A percentile compares a stretch with the other conserved stretches of the same genome.
Evolutionary conservation across 2,888 invertebrate species (phyloP).

Genomic region (Drosophila hamatofila): DNA sequence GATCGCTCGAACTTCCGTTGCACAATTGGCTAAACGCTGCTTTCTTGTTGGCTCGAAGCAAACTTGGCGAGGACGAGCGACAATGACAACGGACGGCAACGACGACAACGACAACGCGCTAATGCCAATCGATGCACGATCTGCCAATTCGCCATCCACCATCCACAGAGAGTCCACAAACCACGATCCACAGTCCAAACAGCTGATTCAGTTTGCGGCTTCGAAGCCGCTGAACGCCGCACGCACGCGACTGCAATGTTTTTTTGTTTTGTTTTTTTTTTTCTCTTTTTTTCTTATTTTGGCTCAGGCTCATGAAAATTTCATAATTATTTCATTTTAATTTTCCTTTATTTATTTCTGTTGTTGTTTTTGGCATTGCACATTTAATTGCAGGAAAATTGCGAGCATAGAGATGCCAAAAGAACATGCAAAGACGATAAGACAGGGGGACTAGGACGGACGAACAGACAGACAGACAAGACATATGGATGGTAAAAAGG

Average conservation of each 20-base stretch:
- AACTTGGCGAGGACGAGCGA: constrained; percentile 55
- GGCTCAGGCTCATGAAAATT: constrained; percentile 36
- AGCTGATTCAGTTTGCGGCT: constrained; percentile 16
- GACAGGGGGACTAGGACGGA: constrained; percentile 22
- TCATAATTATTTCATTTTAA: constrained; percentile 40
- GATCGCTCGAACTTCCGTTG: constrained; percentile 77
- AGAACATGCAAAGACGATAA: constrained; percentile 52
- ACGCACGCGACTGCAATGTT: constrained; percentile 39
- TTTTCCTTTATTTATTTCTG: constrained; percentile 16
- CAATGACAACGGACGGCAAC: constrained; percentile 6
- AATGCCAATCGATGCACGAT: constrained; percentile 28
- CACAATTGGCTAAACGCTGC: constrained; percentile 66
- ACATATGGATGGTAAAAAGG: constrained; percentile 10
- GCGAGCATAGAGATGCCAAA: constrained; percentile 40
- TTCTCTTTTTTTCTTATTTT: constrained; percentile 17
- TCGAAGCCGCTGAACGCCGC: constrained; percentile 19
- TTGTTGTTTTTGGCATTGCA: constrained; percentile 35
- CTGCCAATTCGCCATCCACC: constrained; percentile 7
- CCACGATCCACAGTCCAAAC: constrained; percentile 17
- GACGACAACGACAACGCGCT: background rate
- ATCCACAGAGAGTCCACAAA: constrained; percentile 5
- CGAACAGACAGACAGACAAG: constrained; percentile 8
- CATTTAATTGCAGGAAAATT: constrained; percentile 72
- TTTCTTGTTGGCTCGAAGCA: constrained; percentile 47
- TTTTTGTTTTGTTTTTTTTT: constrained; percentile 22